A percentile compares a stretch with the other conserved stretches of the same genome.
phyloP scores from a whole-genome alignment of 2,113 vertebrate genomes.

The Poecilia latipinna region DNA sequence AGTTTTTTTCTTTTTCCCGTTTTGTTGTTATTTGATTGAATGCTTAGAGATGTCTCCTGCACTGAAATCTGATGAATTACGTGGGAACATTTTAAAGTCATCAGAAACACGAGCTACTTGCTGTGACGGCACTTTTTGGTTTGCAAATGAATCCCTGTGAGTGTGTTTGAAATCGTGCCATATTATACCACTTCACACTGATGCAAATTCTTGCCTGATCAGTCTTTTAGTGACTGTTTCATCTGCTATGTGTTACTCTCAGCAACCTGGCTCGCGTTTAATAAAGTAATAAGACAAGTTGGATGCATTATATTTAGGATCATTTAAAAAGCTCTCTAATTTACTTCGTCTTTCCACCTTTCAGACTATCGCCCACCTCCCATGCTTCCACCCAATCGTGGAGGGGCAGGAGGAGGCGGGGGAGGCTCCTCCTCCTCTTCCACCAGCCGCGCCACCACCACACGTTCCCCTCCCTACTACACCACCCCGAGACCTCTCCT shows the following conservation, averaged over 20 bases:
- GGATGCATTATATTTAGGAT: not conserved
- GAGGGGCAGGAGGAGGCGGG: constrained; percentile 46
- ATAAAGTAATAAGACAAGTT: not conserved
- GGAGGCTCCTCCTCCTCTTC: constrained; percentile 74
- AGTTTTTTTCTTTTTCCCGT: not conserved
- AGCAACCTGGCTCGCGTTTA: not conserved
- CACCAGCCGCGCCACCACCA: constrained; percentile 82
- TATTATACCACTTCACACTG: constrained; percentile 22
- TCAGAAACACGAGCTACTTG: constrained; percentile 56
- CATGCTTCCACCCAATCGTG: constrained; percentile 64
- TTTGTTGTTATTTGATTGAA: not conserved
- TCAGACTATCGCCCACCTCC: constrained; percentile 69
- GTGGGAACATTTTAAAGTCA: constrained; percentile 37
- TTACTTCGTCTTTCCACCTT: not conserved
- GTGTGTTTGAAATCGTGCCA: constrained; percentile 22
- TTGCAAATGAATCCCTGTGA: constrained; percentile 32
- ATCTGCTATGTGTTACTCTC: constrained; percentile 7
- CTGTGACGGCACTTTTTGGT: constrained; percentile 42
- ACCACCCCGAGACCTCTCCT: constrained; percentile 82
- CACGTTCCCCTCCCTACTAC: constrained; percentile 77
- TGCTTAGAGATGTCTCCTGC: constrained; percentile 5
- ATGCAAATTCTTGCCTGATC: not conserved
- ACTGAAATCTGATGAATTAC: not conserved
- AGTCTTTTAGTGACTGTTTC: not conserved
- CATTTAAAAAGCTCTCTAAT: not conserved